Evolutionary conservation across 1,140 invertebrate genomes (phyloP), one percentile per base, ranked within the genome.

Genomic region (Drosophila orena): DNA sequence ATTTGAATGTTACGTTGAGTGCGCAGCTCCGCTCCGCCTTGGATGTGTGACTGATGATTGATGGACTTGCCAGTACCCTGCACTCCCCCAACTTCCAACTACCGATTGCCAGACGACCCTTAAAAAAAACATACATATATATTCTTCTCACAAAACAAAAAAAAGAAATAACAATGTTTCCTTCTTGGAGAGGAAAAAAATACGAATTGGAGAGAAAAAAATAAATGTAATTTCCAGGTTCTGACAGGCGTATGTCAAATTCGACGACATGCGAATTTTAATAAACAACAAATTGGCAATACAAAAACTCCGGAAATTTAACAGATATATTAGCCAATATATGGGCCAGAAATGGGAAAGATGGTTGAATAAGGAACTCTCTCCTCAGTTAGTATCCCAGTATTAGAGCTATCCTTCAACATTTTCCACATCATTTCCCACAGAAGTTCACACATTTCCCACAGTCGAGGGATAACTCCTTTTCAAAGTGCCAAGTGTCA

Each of bases 1-100:
- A 90, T 90, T 90, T 90, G 85, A 90, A 90, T 90, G 78, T 90
- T 90, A 90, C 85, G 85, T 86, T 90, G 85, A 81, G 81, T 86
- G 80, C 73, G 65, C 80, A 72, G 61, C 83, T 76, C 53, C 12
- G 50, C 56, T 61, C 24, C 34, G 54, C 14, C 37, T 55, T 68
- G 65, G 47, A 47, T 83, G 69, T 90, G 80, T 90, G 85, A 90
- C 85, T 90, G 85, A 90, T 90, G 85, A 90, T 90, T 90, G 85
- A 90, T 90, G 78, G 85, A 81, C 86, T 90, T 79, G 81, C 71
- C 79, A 81, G 44, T 57, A 49, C 50, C 40, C 62, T 38, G 46
- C 15, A 40, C 34, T 42, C 59, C 43, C 35, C 50, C 77, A 64
- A 72, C 80, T 50, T 53, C 54, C 54, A 54, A 43, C 53, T 53